Base-by-base conservation (phyloP, 2,113 vertebrate species). In the Otolemur garnettii region DNA sequence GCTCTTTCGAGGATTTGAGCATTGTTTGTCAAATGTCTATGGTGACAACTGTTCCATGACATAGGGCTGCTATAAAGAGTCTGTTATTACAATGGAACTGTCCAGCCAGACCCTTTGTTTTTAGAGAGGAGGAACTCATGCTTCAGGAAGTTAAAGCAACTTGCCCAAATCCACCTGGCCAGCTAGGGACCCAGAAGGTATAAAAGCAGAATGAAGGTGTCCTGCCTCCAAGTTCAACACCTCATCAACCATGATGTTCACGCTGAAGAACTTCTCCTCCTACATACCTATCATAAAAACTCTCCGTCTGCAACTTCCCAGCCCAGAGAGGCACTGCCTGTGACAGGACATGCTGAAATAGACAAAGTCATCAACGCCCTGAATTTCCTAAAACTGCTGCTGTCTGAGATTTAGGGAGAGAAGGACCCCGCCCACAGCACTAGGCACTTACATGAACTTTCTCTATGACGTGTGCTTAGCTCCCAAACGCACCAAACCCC, bases 241-340 rank as follows among this genome's bases (percentile, higher is more conserved):
- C 71, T 96, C 95, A 96, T 97, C 91, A 95, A 90, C 83, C 66
- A 72, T 69, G 33, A 45, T n/a, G 87, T 71, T 95, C 68, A 92
- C 35, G 72, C 55, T 1, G 24, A 74, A 74, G 71, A 87, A 90
- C 90, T 78, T 78, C n/a, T 93, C 95, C 91, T 96, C 96, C 92
- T 66, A 83, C 62, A 2, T 0, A 50, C 19, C 55, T 57, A 10
- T 35, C 10, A 0, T 97, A 93, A 97, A 97, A 93, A 6, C 66
- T 42, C 93, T 87, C 87, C 95, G 88, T 33, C 90, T 93, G 92
- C 75, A 97, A 94, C 80, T 9, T 1, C 75, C 38, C 75, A 35
- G 30, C 92, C 83, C 84, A 90, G 92, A 88, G 80, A 77, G 14
- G 69, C 60, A 77, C 13, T 33, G 78, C 79, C 83, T 64, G 13